Evolutionary conservation across 2,797 vertebrate genomes (phyloP).

Genomic region (Malacoraja senta): DNA sequence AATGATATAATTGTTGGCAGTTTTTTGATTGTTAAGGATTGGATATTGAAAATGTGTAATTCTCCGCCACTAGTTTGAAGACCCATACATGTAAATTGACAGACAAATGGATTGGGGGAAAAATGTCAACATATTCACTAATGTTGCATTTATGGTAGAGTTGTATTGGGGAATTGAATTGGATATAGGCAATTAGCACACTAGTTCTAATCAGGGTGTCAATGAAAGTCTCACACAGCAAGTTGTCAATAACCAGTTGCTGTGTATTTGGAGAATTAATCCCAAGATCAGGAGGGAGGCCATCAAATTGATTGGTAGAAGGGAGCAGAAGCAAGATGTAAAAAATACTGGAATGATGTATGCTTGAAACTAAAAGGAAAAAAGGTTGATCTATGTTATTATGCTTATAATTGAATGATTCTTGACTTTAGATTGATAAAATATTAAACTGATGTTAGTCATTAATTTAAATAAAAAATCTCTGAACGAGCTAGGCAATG

Average conservation of each 20-base stretch:
- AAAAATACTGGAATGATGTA: neutral
- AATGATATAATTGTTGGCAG: neutral
- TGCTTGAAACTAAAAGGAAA: neutral
- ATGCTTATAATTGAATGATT: neutral
- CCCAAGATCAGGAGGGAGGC: neutral
- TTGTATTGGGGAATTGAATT: neutral
- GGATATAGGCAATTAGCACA: neutral
- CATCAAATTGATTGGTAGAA: neutral
- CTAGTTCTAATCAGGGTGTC: neutral
- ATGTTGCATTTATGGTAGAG: neutral
- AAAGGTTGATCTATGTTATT: neutral
- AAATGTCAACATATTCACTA: neutral
- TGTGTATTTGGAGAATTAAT: neutral
- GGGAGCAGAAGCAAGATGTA: neutral
- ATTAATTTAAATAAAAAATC: neutral
- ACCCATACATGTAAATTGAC: neutral
- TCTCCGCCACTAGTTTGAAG: neutral
- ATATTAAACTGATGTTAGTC: neutral
- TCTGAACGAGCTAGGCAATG: neutral
- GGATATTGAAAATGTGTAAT: neutral
- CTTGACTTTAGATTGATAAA: neutral
- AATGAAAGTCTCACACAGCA: neutral
- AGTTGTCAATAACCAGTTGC: neutral
- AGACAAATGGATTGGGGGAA: neutral
- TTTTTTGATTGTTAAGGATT: neutral